A percentile compares a stretch with the other conserved stretches of the same genome.
These are phyloP conservation scores for Heliconius ismenius DNA, from an alignment of 2,888 invertebrate species.

Conservation along the genomic window DNA sequence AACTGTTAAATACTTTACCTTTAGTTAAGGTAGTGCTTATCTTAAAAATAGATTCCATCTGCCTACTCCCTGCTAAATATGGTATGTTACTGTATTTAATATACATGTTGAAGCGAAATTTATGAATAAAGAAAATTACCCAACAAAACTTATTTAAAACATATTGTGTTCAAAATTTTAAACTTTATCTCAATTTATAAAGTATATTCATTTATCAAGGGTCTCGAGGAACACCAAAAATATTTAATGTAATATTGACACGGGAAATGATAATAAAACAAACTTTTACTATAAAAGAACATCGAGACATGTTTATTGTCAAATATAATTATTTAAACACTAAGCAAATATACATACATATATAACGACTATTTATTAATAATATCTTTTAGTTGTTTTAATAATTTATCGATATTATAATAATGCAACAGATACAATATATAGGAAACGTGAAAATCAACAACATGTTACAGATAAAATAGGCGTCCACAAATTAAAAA, in stretches of 20 bases:
- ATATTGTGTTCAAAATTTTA: too few relatives aligned
- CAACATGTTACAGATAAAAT: neutral
- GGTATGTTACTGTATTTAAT: too few relatives aligned
- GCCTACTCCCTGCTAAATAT: too few relatives aligned
- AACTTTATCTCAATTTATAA: too few relatives aligned
- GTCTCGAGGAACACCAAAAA: too few relatives aligned
- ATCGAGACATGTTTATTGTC: slow-evolving; percentile 23
- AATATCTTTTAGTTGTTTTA: neutral
- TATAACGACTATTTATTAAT: neutral
- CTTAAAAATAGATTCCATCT: too few relatives aligned
- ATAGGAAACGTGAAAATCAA: neutral
- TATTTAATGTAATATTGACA: neutral
- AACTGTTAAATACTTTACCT: too few relatives aligned
- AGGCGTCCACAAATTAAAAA: neutral
- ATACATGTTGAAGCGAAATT: too few relatives aligned
- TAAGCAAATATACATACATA: neutral
- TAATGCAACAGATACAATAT: slow-evolving; percentile 3
- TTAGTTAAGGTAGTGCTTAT: too few relatives aligned
- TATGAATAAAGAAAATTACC: too few relatives aligned
- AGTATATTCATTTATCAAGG: too few relatives aligned
- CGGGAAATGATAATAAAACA: slow-evolving; percentile 5
- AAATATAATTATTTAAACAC: neutral
- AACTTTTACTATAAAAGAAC: neutral
- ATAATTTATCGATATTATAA: neutral
- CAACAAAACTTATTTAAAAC: too few relatives aligned